Conservation (phyloP, 2,113 vertebrate species). For the Myiozetetes cayanensis region DNA sequence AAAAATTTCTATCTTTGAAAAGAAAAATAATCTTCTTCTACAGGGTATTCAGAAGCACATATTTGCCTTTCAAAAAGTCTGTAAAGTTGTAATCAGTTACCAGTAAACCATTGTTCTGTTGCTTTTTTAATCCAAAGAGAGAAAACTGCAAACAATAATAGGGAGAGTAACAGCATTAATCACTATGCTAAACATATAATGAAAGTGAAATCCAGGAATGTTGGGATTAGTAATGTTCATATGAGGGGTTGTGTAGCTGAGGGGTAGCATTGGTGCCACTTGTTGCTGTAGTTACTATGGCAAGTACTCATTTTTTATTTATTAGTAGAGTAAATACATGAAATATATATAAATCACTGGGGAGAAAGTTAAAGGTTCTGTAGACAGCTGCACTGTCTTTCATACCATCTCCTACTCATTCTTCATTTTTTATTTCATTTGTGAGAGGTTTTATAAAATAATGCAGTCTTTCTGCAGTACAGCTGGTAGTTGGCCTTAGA, state of each 20-base stretch:
- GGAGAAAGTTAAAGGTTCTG: conserved; percentile 44
- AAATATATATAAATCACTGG: conserved; percentile 51
- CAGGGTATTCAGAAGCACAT: background rate
- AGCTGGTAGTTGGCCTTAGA: background rate
- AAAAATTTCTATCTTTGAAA: background rate
- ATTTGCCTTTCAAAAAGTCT: background rate
- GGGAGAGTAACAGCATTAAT: background rate
- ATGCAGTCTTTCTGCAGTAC: background rate
- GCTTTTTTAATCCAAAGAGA: background rate
- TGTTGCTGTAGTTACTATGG: conserved; percentile 47
- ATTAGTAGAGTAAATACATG: conserved; percentile 44
- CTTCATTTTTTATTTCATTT: conserved; percentile 37
- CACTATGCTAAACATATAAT: background rate
- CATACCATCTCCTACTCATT: background rate
- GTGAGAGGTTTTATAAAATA: background rate
- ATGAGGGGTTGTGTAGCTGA: background rate
- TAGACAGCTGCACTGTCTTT: conserved; percentile 17
- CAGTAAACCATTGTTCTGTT: background rate
- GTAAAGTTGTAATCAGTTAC: background rate
- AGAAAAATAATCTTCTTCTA: background rate
- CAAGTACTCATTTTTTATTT: conserved; percentile 55
- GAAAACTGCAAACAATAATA: background rate
- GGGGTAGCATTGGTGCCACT: background rate
- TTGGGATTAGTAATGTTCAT: background rate
- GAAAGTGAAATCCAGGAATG: background rate